Conservation (phyloP, 2,888 invertebrate genomes). For the Drosophila pseudotakahashii region DNA sequence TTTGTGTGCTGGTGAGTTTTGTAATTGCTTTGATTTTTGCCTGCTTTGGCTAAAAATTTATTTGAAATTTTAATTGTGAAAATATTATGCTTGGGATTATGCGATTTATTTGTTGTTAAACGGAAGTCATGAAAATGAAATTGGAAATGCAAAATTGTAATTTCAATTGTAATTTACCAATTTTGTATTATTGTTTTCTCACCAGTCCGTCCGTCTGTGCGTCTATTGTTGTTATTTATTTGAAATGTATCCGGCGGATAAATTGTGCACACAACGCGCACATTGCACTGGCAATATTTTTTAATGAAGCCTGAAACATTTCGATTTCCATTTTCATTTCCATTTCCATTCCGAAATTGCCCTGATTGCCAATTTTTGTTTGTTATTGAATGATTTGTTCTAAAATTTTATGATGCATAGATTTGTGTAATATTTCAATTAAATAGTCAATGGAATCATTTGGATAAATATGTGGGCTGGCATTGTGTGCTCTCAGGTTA, state of each 20-base stretch:
- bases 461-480: constrained; percentile 5
- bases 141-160: constrained; percentile 55
- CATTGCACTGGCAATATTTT: constrained; percentile 38
- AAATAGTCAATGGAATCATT: constrained; percentile 70
- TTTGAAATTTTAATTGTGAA: constrained; percentile 81
- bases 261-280: constrained; percentile 56
- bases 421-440: constrained; percentile 75
- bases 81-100: constrained; percentile 80
- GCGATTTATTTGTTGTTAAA: constrained; percentile 80
- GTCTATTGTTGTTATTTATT: constrained; percentile 68
- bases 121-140: constrained; percentile 76
- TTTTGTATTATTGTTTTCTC: constrained; percentile 53
- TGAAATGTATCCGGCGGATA: constrained; percentile 77
- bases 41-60: constrained; percentile 73
- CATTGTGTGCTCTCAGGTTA: constrained; percentile 21
- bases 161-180: constrained; percentile 58
- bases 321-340: constrained; percentile 57
- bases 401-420: constrained; percentile 76
- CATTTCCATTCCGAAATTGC: constrained; percentile 31
- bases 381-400: constrained; percentile 72
- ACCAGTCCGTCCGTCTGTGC: constrained; percentile 20
- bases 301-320: constrained; percentile 76
- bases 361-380: constrained; percentile 58
- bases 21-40: constrained; percentile 73
- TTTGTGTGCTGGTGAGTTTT: constrained; percentile 35